Evolutionary conservation across 2,888 invertebrate species (phyloP), one percentile per base, ranked within the genome.

Genomic region (Caenorhabditis drosophilae): DNA sequence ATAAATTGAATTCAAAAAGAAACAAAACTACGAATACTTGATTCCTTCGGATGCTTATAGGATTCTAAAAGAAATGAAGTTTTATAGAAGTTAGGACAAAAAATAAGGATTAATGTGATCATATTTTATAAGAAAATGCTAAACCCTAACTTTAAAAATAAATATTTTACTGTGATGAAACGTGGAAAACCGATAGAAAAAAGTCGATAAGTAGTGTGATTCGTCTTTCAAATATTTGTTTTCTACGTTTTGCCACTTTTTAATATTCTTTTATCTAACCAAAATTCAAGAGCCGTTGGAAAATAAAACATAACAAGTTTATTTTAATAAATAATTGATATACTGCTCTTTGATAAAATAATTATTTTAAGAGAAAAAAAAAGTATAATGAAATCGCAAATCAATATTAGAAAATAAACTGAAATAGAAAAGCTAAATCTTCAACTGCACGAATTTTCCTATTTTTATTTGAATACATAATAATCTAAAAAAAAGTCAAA

Each of bases 141-240:
- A n/a, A n/a, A n/a, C n/a, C n/a, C n/a, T n/a, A n/a, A n/a, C n/a
- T n/a, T 20, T 7, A 18, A 40, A 40, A 20, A 40, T 36, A 15
- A 36, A 16, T 20, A 18, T 16, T 40, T 16, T 20, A 4, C 20
- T 40, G 16, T 36, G 16, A 7, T 40, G 40, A 18, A 40, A 16
- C 20, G 16, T 40, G 18, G 40, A 40, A 40, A 40, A 20, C 18
- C 20, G 40, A 40, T 40, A 31, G 6, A n/a, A n/a, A n/a, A 31
- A 12, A 31, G 12, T 31, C 6, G 31, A 31, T 31, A 31, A 31
- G 31, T 31, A 31, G 31, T 12, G 31, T 31, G 6, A 31, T 31
- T 31, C 31, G 31, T 42, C 35, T 38, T 38, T 44, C 59, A 60
- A 60, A 60, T 60, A 60, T 60, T 60, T 60, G 53, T 53, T 18